phyloP scores from a whole-genome alignment of 2,113 vertebrate species.

The Hypanus sabinus region DNA sequence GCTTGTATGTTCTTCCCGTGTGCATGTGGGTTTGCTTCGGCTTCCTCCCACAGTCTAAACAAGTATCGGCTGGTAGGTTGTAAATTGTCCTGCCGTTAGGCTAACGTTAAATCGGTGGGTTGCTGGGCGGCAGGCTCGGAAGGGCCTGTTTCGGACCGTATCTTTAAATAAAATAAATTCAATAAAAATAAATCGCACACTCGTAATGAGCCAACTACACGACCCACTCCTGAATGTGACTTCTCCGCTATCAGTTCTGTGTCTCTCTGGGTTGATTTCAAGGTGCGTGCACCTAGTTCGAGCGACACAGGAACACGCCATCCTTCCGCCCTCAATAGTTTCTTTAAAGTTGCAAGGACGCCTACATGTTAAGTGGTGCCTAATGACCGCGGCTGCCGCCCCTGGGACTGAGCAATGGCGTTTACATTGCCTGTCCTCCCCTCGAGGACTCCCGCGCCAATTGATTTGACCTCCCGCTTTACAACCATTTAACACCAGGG shows the following conservation, averaged over 20 bases:
- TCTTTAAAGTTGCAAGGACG: not conserved
- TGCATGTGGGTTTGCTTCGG: no score
- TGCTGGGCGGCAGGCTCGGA: no score
- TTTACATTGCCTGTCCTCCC: not conserved
- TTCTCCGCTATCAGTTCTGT: not conserved
- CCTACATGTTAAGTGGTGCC: not conserved
- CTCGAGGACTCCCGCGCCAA: not conserved
- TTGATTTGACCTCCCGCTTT: constrained; percentile 25
- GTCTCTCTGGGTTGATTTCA: not conserved
- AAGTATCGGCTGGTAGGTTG: no score
- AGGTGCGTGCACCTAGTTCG: not conserved
- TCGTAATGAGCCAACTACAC: not conserved
- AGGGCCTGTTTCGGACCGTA: no score
- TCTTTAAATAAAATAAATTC: no score
- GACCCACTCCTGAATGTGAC: not conserved
- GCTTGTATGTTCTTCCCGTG: no score
- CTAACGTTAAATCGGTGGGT: no score
- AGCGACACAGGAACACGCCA: not conserved
- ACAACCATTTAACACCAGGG: constrained; percentile 23
- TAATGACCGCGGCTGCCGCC: not conserved
- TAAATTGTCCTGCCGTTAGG: no score
- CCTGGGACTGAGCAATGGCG: not conserved
- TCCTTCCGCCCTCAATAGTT: not conserved
- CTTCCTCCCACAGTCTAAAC: no score
- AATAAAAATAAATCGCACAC: no score